Evolutionary conservation across 2,888 invertebrate genomes (phyloP), one percentile per base, ranked within the genome.

Genomic region (Drosophila longiperda): DNA sequence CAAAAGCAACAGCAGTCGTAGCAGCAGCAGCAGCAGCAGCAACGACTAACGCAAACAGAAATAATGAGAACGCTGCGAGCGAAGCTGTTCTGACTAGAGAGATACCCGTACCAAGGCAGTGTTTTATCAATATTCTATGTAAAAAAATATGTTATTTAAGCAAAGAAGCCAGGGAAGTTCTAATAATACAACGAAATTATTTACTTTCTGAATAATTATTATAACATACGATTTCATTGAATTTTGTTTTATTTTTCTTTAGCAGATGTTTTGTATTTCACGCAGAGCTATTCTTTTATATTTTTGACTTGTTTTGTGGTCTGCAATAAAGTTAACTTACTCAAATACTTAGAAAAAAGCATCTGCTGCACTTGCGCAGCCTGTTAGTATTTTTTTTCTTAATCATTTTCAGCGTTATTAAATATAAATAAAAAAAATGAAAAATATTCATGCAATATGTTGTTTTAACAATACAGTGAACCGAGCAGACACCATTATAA

Each of bases 1-100:
- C 67, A 45, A 36, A 62, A 71, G 55, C 61, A 63, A 53, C 55
- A 32, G 66, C 58, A 63, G 57, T 64, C 50, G 26, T 67, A 50
- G 52, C 67, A 67, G 63, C 32, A 52, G 17, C 58, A 38, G 54
- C 50, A 52, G 32, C 20, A 32, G 55, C 53, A 34, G 53, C 62
- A 33, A 48, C 62, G 48, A 15, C 54, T 48, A 55, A 54, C 33
- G 38, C 57, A 52, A 52, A 49, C 66, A 63, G 60, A 63, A 73
- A 45, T 57, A 60, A 59, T 34, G 73, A 78, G 63, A 78, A 73
- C 48, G 29, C 1, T n/a, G 23, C 6, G 9, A 63, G 7, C 9
- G 40, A 40, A 52, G 52, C 54, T 11, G 12, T 48, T 42, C 26
- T 36, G 60, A 72, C 73, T 64, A 20, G 26, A 3, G 0, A 64